Conservation (phyloP, 2,797 vertebrate species). For the Carcharodon carcharias region DNA sequence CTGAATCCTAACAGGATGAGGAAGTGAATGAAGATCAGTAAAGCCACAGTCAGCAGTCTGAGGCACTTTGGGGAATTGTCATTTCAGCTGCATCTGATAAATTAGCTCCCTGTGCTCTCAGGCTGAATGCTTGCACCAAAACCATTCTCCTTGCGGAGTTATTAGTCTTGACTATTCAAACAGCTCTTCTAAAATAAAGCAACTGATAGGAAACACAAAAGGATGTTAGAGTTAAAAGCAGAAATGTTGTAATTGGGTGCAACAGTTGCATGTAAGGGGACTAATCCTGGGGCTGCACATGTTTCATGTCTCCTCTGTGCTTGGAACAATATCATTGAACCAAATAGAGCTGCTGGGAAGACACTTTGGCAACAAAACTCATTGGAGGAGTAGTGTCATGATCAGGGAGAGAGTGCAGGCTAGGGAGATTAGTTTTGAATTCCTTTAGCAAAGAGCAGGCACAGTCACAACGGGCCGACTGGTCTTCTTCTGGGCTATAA, state of each 20-base stretch:
- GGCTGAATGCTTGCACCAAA: background rate
- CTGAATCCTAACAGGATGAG: constrained; percentile 15
- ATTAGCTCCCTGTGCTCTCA: background rate
- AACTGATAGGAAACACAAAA: background rate
- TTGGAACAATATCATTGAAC: background rate
- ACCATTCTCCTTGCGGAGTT: background rate
- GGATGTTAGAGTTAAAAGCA: background rate
- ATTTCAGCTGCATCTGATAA: background rate
- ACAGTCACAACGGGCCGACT: background rate
- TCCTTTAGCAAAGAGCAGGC: background rate
- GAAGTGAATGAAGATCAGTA: background rate
- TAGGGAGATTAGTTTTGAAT: background rate
- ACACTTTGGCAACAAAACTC: background rate
- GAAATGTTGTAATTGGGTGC: background rate
- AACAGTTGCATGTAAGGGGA: background rate
- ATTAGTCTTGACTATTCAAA: background rate
- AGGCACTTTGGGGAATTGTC: constrained; percentile 19
- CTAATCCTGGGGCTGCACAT: background rate
- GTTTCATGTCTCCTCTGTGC: background rate
- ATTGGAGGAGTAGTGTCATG: background rate
- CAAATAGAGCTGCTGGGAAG: background rate
- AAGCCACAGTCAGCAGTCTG: background rate
- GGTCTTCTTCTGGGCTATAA: background rate
- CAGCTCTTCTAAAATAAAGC: background rate
- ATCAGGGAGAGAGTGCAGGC: background rate